Evolutionary conservation across 2,797 vertebrate genomes (phyloP).

Genomic region (Naso thynnoides): DNA sequence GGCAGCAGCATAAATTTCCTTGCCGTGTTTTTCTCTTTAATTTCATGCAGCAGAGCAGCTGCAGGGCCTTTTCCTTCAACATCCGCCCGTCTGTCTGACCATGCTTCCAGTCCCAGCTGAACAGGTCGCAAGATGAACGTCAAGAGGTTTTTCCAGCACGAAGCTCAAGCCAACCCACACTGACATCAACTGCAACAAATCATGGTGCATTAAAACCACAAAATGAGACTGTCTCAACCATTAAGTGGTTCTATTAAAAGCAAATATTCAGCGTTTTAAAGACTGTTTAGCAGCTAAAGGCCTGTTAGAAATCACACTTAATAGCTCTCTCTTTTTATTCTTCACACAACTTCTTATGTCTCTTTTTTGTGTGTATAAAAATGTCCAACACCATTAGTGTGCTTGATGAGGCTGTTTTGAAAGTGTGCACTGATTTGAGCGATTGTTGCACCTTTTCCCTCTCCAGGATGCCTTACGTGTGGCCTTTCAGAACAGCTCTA

Average conservation of each 20-base stretch:
- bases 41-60: constrained; percentile 63
- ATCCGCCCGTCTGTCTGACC: constrained; percentile 24
- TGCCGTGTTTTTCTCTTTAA: constrained; percentile 46
- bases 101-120: constrained; percentile 26
- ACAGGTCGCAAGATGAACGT: constrained; percentile 51
- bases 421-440: too few species aligned
- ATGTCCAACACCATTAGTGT: neutral
- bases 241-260: neutral
- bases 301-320: neutral
- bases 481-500: neutral
- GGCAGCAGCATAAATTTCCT: constrained; percentile 68
- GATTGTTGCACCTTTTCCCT: neutral
- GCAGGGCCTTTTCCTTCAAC: constrained; percentile 42
- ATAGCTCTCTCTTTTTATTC: neutral
- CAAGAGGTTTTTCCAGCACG: constrained; percentile 16
- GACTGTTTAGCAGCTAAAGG: neutral
- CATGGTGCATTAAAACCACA: neutral
- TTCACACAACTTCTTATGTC: neutral
- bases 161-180: constrained; percentile 1
- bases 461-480: neutral
- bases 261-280: neutral
- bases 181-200: constrained; percentile 9
- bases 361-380: neutral
- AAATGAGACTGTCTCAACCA: neutral
- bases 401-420: neutral